Base-by-base conservation (phyloP, 2,113 vertebrate species). In the Rhea pennata region DNA sequence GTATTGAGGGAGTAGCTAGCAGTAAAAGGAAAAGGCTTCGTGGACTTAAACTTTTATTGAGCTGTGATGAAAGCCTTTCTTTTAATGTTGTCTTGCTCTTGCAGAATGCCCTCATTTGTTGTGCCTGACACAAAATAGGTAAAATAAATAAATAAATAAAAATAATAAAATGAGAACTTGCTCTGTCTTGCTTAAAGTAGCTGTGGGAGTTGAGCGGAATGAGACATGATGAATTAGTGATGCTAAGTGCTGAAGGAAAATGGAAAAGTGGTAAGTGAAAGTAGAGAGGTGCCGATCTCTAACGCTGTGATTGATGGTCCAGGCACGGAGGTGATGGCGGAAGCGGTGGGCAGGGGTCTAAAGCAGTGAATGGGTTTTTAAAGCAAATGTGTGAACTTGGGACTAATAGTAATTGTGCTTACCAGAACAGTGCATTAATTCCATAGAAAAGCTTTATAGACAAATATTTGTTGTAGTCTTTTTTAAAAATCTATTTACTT, bases 191-290 rank as follows among this genome's bases (percentile, higher is more conserved):
- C 84, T 92, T 64, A 39, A 88, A 95, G 95, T n/a, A 80, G 93
- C 94, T 4, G 87, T 96, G 96, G 96, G 95, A 95, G 95, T 88
- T 59, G 92, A 91, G 75, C 1, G 84, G 95, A 95, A 84, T 72
- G 88, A 91, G 88, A 61, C 8, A 81, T 87, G 92, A 92, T 96
- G 91, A 96, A 97, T 97, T 97, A 96, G 93, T 95, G 94, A 96
- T 95, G 96, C 84, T 78, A 24, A 91, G 95, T 95, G 92, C 95
- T 92, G 91, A 67, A 95, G 87, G 77, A 42, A 95, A 92, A 87
- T 89, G 92, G 93, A 51, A 71, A 93, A 93, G 80, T 88, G 95
- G 84, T 93, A 93, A 95, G 78, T 95, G 89, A 27, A 20, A 65
- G 96, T 26, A 84, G 91, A 84, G 87, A 84, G 93, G 84, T 97